Evolutionary conservation across 2,888 invertebrate genomes (phyloP), one percentile per base, ranked within the genome.

Genomic region (Machimus atricapillus): DNA sequence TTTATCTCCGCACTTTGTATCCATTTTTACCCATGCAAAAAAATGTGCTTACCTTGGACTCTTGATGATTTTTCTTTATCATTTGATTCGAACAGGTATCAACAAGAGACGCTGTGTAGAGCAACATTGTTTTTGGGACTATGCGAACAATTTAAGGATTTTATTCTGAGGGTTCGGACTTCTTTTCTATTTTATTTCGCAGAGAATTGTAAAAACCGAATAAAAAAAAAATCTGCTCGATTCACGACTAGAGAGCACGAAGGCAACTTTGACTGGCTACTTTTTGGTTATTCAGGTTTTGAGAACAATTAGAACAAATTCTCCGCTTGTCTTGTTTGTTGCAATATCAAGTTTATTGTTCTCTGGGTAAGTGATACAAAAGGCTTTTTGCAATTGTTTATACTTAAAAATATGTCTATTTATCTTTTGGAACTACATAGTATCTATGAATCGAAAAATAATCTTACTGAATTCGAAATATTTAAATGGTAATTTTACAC

Each of bases 1-100:
- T 79, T 52, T 79, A 79, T 34, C 79, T 79, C n/a, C 16, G 43
- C n/a, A 78, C 78, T 56, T 56, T 40, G 52, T 31, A 79, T 79
- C 79, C 79, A 79, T 52, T 79, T 79, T 7, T 34, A 34, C 31
- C 23, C 40, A 9, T 4, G 23, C 77, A 43, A 43, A 19, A 37
- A 77, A 77, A 77, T 56, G 40, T 77, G 77, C 37, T 77, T 37
- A 19, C 77, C 19, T 77, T 78, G 23, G 66, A 19, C 12, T 77
- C 40, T 23, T 19, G 12, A 43, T n/a, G 19, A 77, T 40, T 78
- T 43, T n/a, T 43, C 23, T 43, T 34, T 46, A 46, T 23, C 19
- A 78, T 78, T 78, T 78, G 7, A 43, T 43, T 23, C n/a, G 23
- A 78, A 78, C 37, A 43, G 78, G 78, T 43, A 78, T 1, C 9